These are phyloP conservation scores for Okapia johnstoni DNA, from an alignment of 2,113 vertebrate genomes.

Conservation along the genomic window DNA sequence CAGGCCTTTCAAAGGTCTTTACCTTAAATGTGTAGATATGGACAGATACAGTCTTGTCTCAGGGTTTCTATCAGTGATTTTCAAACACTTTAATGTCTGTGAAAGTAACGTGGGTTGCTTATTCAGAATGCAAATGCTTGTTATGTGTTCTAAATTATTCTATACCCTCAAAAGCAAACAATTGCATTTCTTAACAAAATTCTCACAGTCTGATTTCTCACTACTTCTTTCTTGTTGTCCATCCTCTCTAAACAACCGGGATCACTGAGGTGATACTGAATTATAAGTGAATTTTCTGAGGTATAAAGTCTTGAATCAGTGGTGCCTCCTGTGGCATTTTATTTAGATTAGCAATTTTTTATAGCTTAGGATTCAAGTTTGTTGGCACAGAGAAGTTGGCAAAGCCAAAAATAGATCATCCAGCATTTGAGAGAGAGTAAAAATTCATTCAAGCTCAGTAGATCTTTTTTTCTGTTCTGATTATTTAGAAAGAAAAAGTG, in stretches of 20 bases:
- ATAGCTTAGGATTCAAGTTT: not conserved
- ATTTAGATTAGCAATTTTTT: not conserved
- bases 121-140: not conserved
- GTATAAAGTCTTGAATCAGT: not conserved
- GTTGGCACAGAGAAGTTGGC: not conserved
- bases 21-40: not conserved
- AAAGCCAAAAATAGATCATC: not conserved
- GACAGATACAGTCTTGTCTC: not conserved
- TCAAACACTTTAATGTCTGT: not conserved
- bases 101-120: not conserved
- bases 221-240: not conserved
- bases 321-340: not conserved
- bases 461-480: not conserved
- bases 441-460: not conserved
- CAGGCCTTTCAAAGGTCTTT: not conserved
- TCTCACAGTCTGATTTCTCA: not conserved
- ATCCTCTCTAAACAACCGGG: not conserved
- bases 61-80: not conserved
- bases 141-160: not conserved
- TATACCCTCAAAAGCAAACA: not conserved
- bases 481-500: not conserved
- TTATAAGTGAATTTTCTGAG: not conserved
- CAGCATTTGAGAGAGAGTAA: not conserved
- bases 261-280: not conserved
- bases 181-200: not conserved